These are phyloP conservation scores for Protosalanx chinensis DNA, from an alignment of 2,797 vertebrate species.

Conservation along the genomic window DNA sequence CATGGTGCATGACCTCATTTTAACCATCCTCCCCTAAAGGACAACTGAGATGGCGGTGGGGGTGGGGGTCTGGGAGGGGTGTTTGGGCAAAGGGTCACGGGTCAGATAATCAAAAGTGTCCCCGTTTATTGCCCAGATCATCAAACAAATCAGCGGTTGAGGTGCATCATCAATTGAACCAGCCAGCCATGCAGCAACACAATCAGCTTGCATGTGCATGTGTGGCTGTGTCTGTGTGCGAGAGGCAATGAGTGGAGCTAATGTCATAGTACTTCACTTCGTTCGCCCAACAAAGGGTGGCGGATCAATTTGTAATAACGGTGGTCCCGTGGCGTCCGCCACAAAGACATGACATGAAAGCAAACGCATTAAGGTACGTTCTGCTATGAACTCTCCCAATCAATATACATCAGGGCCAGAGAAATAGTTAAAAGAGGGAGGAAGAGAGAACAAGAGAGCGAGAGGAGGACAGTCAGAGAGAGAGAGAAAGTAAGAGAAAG, in stretches of 20 bases:
- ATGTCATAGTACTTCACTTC: constrained; percentile 78
- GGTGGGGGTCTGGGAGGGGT: constrained; percentile 32
- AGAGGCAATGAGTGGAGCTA: constrained; percentile 63
- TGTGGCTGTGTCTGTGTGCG: constrained; percentile 2
- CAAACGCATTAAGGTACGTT: constrained; percentile 86
- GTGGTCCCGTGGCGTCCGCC: constrained; percentile 75
- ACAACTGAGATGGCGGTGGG: background rate
- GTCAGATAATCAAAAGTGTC: constrained; percentile 89
- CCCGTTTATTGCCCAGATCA: constrained; percentile 86
- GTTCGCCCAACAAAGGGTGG: constrained; percentile 81
- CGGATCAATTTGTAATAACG: constrained; percentile 98
- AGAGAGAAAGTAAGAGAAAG: background rate
- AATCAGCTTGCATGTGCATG: constrained; percentile 76
- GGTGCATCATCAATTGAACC: constrained; percentile 81
- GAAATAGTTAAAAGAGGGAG: constrained; percentile 61
- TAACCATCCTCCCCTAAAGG: constrained; percentile 51
- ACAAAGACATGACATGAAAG: constrained; percentile 96
- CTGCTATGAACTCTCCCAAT: constrained; percentile 88
- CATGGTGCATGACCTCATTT: constrained; percentile 57
- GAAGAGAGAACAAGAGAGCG: background rate
- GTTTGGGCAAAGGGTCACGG: constrained; percentile 65
- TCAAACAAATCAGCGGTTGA: constrained; percentile 71
- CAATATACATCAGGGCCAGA: constrained; percentile 89
- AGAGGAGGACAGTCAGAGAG: background rate
- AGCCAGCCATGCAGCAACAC: constrained; percentile 76